Percentiles rank a stretch among this genome's conserved stretches.
Conservation (phyloP, 1,140 invertebrate species). For the Eueides isabella region DNA sequence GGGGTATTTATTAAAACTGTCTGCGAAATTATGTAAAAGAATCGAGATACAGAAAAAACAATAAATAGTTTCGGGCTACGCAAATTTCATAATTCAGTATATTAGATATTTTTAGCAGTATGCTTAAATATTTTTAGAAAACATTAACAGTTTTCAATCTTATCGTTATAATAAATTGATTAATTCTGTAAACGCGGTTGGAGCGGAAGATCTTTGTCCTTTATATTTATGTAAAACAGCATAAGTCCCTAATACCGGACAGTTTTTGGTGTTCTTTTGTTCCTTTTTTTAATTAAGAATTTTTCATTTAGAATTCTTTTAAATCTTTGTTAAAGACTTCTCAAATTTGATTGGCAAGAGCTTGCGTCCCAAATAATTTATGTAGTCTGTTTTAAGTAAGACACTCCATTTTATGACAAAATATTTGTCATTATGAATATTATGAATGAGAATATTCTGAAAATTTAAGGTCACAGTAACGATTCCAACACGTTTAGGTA, state of each 20-base stretch:
- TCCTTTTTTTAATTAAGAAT: slow-evolving; percentile 35
- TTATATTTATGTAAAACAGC: slow-evolving; percentile 38
- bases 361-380: slow-evolving; percentile 12
- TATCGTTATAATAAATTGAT: slow-evolving; percentile 33
- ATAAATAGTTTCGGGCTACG: too few relatives aligned
- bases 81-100: too few relatives aligned
- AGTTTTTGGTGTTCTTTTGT: slow-evolving; percentile 27
- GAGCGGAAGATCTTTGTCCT: slow-evolving; percentile 30
- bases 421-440: neutral
- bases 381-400: neutral
- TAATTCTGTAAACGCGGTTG: slow-evolving; percentile 28
- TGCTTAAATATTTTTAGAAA: neutral
- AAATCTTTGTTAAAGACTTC: slow-evolving; percentile 27
- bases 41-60: too few relatives aligned
- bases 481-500: slow-evolving; percentile 22
- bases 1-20: too few relatives aligned
- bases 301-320: slow-evolving; percentile 33
- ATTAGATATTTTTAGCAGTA: too few relatives aligned
- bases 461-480: slow-evolving; percentile 11
- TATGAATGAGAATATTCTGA: neutral
- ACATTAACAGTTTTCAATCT: slow-evolving; percentile 16
- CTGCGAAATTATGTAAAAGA: too few relatives aligned
- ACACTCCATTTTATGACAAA: neutral
- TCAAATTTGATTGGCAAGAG: slow-evolving; percentile 28
- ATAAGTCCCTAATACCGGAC: slow-evolving; percentile 30